Evolutionary conservation across 2,113 vertebrate species (phyloP).

Genomic region (Pedetes capensis): DNA sequence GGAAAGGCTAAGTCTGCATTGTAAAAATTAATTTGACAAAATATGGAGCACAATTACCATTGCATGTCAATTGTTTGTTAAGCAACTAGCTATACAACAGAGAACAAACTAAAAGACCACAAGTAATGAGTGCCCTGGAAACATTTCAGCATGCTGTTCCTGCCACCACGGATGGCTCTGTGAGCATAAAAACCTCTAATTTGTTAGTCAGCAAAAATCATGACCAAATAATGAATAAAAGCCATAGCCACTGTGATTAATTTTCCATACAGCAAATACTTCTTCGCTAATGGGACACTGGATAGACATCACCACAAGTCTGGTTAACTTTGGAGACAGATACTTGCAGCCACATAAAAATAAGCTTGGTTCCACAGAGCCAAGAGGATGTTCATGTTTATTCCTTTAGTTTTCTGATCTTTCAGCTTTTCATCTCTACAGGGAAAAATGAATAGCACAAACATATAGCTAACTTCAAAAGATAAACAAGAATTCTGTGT

Average conservation of each 20-base stretch:
- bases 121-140: neutral
- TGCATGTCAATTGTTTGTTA: constrained; percentile 49
- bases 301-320: neutral
- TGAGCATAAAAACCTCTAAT: neutral
- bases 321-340: neutral
- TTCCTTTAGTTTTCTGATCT: neutral
- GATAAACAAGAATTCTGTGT: neutral
- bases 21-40: neutral
- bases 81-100: neutral
- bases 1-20: neutral
- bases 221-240: neutral
- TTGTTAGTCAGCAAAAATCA: constrained; percentile 33
- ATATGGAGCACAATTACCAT: neutral
- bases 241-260: neutral
- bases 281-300: neutral
- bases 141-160: constrained; percentile 28
- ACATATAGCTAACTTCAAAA: neutral
- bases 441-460: neutral
- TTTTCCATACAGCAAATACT: neutral
- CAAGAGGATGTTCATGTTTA: neutral
- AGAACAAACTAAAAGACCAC: constrained; percentile 38
- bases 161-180: neutral
- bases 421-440: constrained; percentile 4
- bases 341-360: accelerated
- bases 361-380: neutral